A percentile compares a stretch with the other conserved stretches of the same genome.
Evolutionary conservation across 2,113 vertebrate genomes (phyloP).

Genomic region (Oenanthe oenanthe): DNA sequence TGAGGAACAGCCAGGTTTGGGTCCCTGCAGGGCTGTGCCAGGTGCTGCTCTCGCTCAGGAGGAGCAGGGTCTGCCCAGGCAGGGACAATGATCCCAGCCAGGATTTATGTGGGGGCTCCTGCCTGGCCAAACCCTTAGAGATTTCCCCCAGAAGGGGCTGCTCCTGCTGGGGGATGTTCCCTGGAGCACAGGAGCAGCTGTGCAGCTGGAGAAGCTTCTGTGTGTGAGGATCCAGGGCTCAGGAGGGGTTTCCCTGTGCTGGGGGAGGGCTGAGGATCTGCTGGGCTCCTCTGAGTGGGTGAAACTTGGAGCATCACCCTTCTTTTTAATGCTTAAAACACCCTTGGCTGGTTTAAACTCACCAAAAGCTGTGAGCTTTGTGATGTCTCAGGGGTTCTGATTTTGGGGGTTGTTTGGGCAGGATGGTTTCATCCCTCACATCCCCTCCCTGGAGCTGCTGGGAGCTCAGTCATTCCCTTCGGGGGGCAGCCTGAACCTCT

Average conservation of each 20-base stretch:
- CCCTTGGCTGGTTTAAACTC: accelerated
- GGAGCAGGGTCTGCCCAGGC: background rate
- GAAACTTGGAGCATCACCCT: accelerated
- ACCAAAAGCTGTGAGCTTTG: accelerated
- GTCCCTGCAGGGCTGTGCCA: background rate
- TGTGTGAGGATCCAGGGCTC: accelerated
- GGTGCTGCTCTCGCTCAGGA: accelerated
- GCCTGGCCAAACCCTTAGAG: accelerated
- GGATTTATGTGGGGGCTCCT: background rate
- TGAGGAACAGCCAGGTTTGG: accelerated
- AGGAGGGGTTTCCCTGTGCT: accelerated
- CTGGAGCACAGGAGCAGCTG: accelerated
- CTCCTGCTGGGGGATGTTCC: accelerated
- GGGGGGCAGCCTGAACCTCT: background rate
- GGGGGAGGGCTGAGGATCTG: accelerated
- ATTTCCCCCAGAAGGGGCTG: accelerated
- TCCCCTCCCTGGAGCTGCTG: background rate
- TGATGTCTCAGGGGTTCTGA: accelerated
- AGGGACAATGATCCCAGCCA: accelerated
- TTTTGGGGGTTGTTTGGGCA: accelerated
- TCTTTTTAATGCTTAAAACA: no score
- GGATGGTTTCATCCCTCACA: background rate
- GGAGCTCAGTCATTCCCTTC: accelerated
- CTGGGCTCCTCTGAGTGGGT: accelerated
- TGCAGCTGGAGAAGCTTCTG: accelerated